These are phyloP conservation scores for Meliscaeva auricollis DNA, from an alignment of 2,888 invertebrate genomes.

Conservation along the genomic window DNA sequence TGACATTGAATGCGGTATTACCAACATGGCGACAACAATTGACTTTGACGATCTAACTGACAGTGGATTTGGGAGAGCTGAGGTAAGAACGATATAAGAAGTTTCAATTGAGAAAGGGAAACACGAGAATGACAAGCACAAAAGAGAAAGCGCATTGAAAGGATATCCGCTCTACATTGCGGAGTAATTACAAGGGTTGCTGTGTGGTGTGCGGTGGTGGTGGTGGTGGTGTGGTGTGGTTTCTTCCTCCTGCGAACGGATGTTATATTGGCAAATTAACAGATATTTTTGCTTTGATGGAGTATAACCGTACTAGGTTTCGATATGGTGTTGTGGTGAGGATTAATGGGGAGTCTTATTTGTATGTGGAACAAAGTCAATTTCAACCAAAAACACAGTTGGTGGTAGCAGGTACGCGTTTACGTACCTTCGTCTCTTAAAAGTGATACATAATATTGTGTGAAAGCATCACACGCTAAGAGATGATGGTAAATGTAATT, in stretches of 20 bases:
- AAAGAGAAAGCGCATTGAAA: slow-evolving; percentile 67
- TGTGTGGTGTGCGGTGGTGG: slow-evolving; percentile 3
- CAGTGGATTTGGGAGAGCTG: slow-evolving; percentile 77
- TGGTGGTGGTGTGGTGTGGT: neutral
- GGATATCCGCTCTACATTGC: slow-evolving; percentile 35
- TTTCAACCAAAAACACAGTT: slow-evolving; percentile 10
- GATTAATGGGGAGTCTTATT: neutral
- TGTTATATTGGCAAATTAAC: slow-evolving; percentile 53
- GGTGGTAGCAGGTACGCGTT: no score
- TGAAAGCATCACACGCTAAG: no score
- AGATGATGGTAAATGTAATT: neutral
- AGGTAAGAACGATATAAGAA: slow-evolving; percentile 78
- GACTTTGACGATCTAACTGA: slow-evolving; percentile 77
- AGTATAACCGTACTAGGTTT: no score
- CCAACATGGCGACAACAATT: slow-evolving; percentile 75
- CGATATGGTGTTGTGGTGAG: slow-evolving; percentile 7
- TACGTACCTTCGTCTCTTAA: neutral
- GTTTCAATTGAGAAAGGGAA: neutral
- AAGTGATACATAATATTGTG: no score
- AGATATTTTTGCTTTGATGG: slow-evolving; percentile 42
- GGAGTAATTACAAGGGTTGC: slow-evolving; percentile 21
- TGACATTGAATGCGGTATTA: slow-evolving; percentile 69
- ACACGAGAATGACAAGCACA: slow-evolving; percentile 19
- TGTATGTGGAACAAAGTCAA: neutral
- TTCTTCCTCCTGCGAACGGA: slow-evolving; percentile 36